Evolutionary conservation across 2,113 vertebrate species (phyloP), one percentile per base, ranked within the genome.

Genomic region (Ramphastos sulfuratus): DNA sequence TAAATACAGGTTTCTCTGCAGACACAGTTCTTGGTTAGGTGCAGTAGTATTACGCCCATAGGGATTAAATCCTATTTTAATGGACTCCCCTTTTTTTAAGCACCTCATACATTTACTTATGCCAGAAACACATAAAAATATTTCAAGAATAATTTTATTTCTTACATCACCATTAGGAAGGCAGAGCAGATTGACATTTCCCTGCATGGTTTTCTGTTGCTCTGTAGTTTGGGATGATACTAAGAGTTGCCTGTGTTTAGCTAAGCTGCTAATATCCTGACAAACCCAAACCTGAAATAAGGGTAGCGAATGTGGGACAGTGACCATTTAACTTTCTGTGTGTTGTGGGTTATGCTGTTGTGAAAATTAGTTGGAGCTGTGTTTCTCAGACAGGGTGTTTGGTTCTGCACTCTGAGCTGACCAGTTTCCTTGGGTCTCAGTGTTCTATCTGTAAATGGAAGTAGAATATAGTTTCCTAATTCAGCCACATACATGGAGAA

Each of bases 21-120:
- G 52, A 82, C 65, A 56, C 23, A 74, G 56, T 66, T 94, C 66
- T 95, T 96, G 55, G 79, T 95, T 93, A 90, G 46, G 56, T 90
- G 60, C 77, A 74, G 73, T 91, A 96, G n/a, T 92, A 87, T 33
- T 54, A 19, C 72, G 77, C 67, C 71, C 8, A 23, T 76, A 89
- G 89, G 76, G 74, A 92, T 81, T 95, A 82, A 92, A 94, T 96
- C 65, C 83, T 66, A 30, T 95, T 97, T 95, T 92, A 75, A 85
- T 84, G 70, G 48, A 23, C 12, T 92, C 13, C 37, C 61, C 66
- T 90, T 93, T 82, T 90, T 97, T 97, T 94, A 78, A 87, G 31
- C 95, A 81, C 35, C 69, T 94, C 52, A 73, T 87, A 87, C 31
- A 89, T 94, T 95, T 92, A 82, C 66, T 42, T n/a, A 21, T 90